phyloP scores from a whole-genome alignment of 2,888 invertebrate species.

The Priocnemis perturbator region DNA sequence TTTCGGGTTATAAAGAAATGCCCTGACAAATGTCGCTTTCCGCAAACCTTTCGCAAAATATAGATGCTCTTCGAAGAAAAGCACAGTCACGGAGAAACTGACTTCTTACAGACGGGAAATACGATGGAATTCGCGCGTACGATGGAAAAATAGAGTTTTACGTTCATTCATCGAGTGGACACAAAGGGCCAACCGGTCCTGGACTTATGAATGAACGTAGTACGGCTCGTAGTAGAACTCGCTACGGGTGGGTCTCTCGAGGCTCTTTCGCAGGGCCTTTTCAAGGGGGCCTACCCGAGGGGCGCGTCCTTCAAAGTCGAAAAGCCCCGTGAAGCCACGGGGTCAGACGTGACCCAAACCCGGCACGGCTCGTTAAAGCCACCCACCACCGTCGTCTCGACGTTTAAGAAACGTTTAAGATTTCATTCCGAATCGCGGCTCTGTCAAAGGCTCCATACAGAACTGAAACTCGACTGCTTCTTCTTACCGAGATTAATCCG shows the following conservation, averaged over 20 bases:
- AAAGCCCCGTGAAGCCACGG: constrained; percentile 21
- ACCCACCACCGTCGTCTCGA: constrained; percentile 42
- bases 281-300: constrained; percentile 19
- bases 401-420: constrained; percentile 69
- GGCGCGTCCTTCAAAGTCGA: constrained; percentile 7
- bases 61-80: no score
- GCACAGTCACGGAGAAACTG: no score
- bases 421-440: constrained; percentile 55
- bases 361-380: constrained; percentile 55
- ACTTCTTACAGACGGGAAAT: no score
- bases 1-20: no score
- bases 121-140: no score
- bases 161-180: constrained; percentile 65
- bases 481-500: neutral
- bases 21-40: no score
- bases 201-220: constrained; percentile 70
- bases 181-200: constrained; percentile 56
- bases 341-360: constrained; percentile 61
- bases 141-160: constrained; percentile 38
- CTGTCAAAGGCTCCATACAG: constrained; percentile 32
- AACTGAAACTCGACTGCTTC: constrained; percentile 16
- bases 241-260: constrained; percentile 38
- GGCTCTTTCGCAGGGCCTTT: constrained; percentile 26
- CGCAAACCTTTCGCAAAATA: no score
- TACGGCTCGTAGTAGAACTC: constrained; percentile 54